A percentile compares a stretch with the other conserved stretches of the same genome.
phyloP scores from a whole-genome alignment of 2,797 vertebrate genomes.

The Allobates femoralis region DNA sequence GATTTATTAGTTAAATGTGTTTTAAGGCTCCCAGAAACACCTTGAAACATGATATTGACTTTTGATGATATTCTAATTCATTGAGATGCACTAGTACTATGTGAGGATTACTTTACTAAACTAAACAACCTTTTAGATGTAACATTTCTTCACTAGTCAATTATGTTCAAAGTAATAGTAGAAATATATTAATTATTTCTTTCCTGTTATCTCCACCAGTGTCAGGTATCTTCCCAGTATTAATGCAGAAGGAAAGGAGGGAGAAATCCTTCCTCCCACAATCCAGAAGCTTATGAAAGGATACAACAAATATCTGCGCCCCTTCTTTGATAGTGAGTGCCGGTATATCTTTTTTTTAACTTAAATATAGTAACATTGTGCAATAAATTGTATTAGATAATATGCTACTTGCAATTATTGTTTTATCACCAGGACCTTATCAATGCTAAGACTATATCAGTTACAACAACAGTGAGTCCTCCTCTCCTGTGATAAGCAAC shows the following conservation, averaged over 20 bases:
- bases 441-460: too few relatives aligned
- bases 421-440: too few relatives aligned
- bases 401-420: not conserved
- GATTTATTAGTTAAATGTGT: too few relatives aligned
- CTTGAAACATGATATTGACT: too few relatives aligned
- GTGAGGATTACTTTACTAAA: not conserved
- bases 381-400: not conserved
- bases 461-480: too few relatives aligned
- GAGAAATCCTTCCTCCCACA: conserved; percentile 88
- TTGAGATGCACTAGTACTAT: too few relatives aligned
- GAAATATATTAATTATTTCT: not conserved
- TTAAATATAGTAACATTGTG: not conserved
- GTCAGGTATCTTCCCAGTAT: not conserved
- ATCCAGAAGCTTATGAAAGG: conserved; percentile 93
- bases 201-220: not conserved
- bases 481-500: too few relatives aligned
- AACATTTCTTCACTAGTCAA: not conserved
- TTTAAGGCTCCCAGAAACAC: too few relatives aligned
- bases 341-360: not conserved
- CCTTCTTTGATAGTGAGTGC: conserved; percentile 88
- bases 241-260: conserved; percentile 73
- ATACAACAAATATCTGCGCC: conserved; percentile 93
- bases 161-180: not conserved
- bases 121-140: not conserved
- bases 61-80: too few relatives aligned